Evolutionary conservation across 1,140 invertebrate species (phyloP).

Genomic region (Ceratosolen solmsi): DNA sequence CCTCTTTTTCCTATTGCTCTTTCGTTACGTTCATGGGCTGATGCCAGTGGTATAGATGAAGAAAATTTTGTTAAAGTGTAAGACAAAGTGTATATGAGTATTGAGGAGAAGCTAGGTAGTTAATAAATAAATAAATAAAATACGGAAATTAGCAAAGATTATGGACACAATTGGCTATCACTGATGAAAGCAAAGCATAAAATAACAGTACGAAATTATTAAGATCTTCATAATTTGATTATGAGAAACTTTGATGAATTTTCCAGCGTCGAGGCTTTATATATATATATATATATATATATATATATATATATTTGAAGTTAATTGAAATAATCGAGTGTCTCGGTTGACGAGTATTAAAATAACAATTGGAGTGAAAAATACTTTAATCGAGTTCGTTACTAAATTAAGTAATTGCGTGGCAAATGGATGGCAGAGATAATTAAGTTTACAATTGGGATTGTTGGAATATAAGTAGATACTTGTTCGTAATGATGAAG

Average conservation of each 20-base stretch:
- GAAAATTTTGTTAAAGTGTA: too few relatives aligned
- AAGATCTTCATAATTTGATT: conserved; percentile 40
- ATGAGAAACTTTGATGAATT: conserved; percentile 38
- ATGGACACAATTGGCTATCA: background rate
- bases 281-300: background rate
- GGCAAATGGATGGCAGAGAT: background rate
- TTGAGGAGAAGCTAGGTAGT: too few relatives aligned
- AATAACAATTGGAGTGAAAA: conserved; percentile 14
- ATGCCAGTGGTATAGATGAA: background rate
- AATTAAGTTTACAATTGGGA: background rate
- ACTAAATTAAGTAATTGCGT: background rate
- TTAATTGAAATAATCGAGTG: conserved; percentile 27
- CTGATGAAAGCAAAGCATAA: background rate
- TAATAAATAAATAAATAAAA: background rate
- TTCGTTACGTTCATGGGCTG: background rate
- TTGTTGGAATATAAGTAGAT: background rate
- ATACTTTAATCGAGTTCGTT: background rate
- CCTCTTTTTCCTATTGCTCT: background rate
- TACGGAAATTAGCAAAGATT: background rate
- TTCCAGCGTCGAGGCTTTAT: background rate
- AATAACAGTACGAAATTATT: background rate
- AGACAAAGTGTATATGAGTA: too few relatives aligned
- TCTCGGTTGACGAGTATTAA: background rate
- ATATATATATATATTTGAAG: background rate
- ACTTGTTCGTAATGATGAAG: background rate